Evolutionary conservation across 2,113 vertebrate genomes (phyloP), one percentile per base, ranked within the genome.

Genomic region (Prolemur simus): DNA sequence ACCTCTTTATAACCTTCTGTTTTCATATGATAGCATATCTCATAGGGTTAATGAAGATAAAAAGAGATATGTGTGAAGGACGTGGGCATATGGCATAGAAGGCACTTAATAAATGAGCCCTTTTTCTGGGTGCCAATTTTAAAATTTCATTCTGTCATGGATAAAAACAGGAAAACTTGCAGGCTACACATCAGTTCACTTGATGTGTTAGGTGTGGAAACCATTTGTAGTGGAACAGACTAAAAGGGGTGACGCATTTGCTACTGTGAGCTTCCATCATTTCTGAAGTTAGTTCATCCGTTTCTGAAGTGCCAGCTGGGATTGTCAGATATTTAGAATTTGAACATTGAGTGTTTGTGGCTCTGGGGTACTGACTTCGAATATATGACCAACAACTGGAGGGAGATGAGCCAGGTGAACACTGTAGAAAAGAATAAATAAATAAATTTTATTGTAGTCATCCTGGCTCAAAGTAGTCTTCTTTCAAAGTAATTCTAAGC

Each of bases 241-340:
- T 87, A 47, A 81, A 37, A 78, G 21, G 54, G 20, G 69, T 83
- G 8, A 81, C 49, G 68, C 18, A 6, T 82, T 92, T 76, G 54
- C 49, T 96, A 3, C 49, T 84, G 3, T 91, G 66, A 56, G 3
- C 9, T 39, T 83, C 64, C 58, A 0, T 68, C 18, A 39, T 58
- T 96, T 96, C 39, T 89, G 54, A 95, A 71, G 52, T 82, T 94
- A 92, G 27, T 49, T 64, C 37, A 52, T 47, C 29, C 29, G 14
- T 60, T 93, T 95, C 45, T 81, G 88, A 91, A 64, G 34, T 89
- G 10, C n/a, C 3, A 83, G 0, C 60, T 89, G 7, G 6, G 68
- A 47, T 87, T 84, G 8, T 37, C 23, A 68, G 32, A 80, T 89
- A 11, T 91, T 84, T 90, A 76, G 80, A 90, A 94, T 92, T 42